Evolutionary conservation across 2,797 vertebrate species (phyloP).

Genomic region (Pachyuromys duprasi): DNA sequence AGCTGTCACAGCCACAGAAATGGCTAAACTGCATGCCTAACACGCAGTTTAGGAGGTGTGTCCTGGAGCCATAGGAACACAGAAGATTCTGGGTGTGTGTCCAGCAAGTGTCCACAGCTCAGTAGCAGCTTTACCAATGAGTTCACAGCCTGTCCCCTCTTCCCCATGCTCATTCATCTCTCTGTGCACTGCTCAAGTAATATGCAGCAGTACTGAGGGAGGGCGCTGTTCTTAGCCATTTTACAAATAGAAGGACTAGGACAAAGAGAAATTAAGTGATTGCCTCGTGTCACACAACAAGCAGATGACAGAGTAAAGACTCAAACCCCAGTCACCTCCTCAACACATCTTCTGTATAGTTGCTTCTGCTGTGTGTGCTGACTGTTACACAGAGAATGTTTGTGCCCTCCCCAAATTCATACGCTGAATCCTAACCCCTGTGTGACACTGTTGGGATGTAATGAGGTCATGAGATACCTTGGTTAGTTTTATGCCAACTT

Average conservation of each 20-base stretch:
- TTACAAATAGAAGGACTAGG: neutral
- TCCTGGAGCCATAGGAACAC: neutral
- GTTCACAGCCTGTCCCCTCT: rapidly evolving
- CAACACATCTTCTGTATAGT: neutral
- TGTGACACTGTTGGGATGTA: neutral
- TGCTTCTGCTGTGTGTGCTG: neutral
- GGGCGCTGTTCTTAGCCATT: neutral
- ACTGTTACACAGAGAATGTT: neutral
- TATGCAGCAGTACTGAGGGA: too few species aligned
- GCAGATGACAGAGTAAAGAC: neutral
- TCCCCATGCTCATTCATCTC: neutral
- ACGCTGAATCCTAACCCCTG: neutral
- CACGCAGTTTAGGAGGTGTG: neutral
- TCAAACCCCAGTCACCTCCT: neutral
- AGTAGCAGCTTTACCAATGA: neutral
- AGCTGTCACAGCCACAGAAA: neutral
- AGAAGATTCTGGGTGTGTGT: neutral
- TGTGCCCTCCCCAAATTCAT: neutral
- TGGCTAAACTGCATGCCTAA: neutral
- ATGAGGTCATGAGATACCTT: neutral
- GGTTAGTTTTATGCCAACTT: neutral
- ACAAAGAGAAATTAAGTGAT: neutral
- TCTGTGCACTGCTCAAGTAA: neutral
- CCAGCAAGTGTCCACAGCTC: neutral
- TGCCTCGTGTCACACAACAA: neutral